These are phyloP conservation scores for Heliocidaris tuberculata DNA, from an alignment of 35 echinoderm and acorn worm genomes.

Conservation along the genomic window DNA sequence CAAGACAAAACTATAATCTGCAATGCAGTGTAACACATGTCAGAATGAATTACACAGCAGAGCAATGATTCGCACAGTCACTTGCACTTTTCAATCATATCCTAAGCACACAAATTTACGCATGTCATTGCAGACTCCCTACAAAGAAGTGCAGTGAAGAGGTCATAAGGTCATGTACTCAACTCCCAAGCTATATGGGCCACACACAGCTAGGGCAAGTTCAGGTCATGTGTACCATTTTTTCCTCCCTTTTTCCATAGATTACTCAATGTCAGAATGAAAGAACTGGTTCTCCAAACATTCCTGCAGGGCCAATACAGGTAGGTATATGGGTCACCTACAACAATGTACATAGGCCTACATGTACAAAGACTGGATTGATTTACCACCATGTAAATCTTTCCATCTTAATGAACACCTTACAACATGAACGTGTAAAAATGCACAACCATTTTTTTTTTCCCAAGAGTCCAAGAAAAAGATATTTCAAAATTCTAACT, in stretches of 20 bases:
- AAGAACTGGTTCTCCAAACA: background rate
- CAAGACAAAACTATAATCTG: background rate
- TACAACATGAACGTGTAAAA: too few species aligned
- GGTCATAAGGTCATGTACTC: conserved; percentile 34
- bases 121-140: conserved; percentile 31
- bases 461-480: too few species aligned
- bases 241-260: background rate
- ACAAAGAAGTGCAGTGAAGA: conserved; percentile 4
- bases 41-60: background rate
- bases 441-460: too few species aligned
- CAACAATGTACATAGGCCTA: background rate
- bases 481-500: too few species aligned
- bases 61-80: conserved; percentile 17
- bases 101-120: conserved; percentile 42
- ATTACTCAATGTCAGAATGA: conserved; percentile 2
- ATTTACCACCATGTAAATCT: too few species aligned
- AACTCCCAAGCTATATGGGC: conserved; percentile 22
- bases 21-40: background rate
- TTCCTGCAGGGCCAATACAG: background rate
- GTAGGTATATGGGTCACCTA: conserved; percentile 1
- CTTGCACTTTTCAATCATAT: conserved; percentile 46
- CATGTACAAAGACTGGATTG: background rate
- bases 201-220: conserved; percentile 20
- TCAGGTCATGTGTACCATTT: conserved; percentile 20
- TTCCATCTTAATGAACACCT: too few species aligned